Conservation (phyloP, 2,113 vertebrate genomes). For the Cardinalis cardinalis region DNA sequence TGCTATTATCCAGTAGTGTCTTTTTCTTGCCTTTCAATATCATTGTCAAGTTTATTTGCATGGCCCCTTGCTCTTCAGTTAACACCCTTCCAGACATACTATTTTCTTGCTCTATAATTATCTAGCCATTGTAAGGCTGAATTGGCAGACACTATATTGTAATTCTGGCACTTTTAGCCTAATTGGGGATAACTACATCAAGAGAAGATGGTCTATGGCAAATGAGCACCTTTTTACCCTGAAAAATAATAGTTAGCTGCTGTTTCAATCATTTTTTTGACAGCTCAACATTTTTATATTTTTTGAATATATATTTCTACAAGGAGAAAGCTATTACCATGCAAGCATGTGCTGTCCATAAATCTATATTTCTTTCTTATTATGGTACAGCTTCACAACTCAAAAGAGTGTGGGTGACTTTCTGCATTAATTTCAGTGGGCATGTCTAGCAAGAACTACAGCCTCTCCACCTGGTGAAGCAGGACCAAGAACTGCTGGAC, state of each 20-base stretch:
- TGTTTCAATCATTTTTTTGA: slow-evolving; percentile 37
- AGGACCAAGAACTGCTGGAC: background rate
- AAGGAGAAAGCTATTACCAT: slow-evolving; percentile 24
- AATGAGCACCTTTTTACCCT: background rate
- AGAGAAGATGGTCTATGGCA: slow-evolving; percentile 18
- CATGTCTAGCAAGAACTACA: background rate
- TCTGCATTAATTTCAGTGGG: background rate
- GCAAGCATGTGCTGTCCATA: background rate
- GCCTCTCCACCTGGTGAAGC: background rate
- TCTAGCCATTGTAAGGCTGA: slow-evolving; percentile 41
- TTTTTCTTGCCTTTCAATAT: slow-evolving; percentile 55
- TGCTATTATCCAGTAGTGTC: slow-evolving; percentile 34
- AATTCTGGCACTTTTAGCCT: slow-evolving; percentile 43
- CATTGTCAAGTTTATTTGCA: slow-evolving; percentile 33
- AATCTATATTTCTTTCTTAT: background rate
- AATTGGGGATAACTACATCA: slow-evolving; percentile 40
- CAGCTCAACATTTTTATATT: slow-evolving; percentile 19
- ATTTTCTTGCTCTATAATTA: slow-evolving; percentile 60
- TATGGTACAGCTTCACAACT: background rate
- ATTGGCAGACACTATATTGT: slow-evolving; percentile 34
- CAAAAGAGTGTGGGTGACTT: background rate
- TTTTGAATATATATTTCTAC: slow-evolving; percentile 5
- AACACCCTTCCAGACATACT: background rate
- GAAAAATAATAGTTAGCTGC: slow-evolving; percentile 42
- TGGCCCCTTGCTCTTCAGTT: background rate